Base-by-base conservation (phyloP, 2,888 invertebrate genomes). In the Mythimna albipuncta region DNA sequence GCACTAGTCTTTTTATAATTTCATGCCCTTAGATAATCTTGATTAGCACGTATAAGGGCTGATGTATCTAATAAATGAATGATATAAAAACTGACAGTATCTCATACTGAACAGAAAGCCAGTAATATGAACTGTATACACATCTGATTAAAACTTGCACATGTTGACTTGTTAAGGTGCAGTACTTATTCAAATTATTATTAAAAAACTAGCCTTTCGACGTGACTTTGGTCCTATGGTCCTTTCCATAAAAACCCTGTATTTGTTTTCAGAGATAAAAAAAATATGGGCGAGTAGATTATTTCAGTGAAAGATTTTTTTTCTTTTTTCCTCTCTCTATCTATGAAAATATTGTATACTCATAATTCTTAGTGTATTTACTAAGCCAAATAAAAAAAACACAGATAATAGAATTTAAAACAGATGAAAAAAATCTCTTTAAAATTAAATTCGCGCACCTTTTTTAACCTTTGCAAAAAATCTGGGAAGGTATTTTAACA, bases 81-180 rank as follows among this genome's bases (percentile, higher is more conserved):
- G 50, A 63, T 79, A 81, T 58, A 79, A 77, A 79, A 79, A 65
- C 62, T 72, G 79, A 65, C 82, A 72, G 55, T 38, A 67, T 65
- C 58, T 82, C 77, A 69, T 77, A 77, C 13, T 41, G 55, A 50
- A 38, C 77, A 32, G 50, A 75, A 35, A 55, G 44, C 32, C 54
- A 50, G 68, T 63, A 65, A 68, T 77, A 69, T 59, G 35, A 65
- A 44, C 65, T 44, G 47, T 82, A 71, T 44, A 69, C 65, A 63
- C 68, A 64, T 77, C 65, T 82, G 62, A 79, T 82, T 79, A 82
- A 81, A 68, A 72, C 72, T 63, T 3, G 41, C 52, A 66, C 50
- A 69, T 26, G 62, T 59, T 64, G 41, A 66, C 19, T 77, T 52
- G 50, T 79, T 79, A 79, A 81, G 79, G 62, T 19, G 77, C 10